phyloP scores from a whole-genome alignment of 2,888 invertebrate genomes.

The Mycogona germanica region DNA sequence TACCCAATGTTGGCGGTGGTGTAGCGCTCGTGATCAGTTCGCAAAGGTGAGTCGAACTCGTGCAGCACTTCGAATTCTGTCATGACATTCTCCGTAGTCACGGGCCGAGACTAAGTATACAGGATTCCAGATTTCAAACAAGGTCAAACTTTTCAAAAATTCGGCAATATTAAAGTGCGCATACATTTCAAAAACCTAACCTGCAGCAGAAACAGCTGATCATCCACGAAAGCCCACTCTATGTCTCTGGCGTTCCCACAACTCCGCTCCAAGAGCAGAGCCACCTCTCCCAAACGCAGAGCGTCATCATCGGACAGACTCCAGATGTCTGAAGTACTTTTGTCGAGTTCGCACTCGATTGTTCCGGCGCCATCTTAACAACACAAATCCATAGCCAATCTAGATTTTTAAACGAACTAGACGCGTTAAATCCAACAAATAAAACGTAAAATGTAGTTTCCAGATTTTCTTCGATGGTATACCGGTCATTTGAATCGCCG shows the following conservation, averaged over 20 bases:
- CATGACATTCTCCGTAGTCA: constrained; percentile 59
- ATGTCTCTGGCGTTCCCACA: constrained; percentile 62
- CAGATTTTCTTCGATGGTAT: no score
- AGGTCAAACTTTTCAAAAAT: no score
- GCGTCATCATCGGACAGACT: constrained; percentile 43
- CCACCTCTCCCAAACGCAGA: constrained; percentile 44
- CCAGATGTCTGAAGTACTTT: constrained; percentile 35
- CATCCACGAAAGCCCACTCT: constrained; percentile 60
- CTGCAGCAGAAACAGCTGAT: constrained; percentile 26
- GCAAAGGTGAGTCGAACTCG: constrained; percentile 56
- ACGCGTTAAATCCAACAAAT: no score
- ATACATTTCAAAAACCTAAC: no score
- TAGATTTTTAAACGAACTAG: background rate
- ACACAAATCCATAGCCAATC: background rate
- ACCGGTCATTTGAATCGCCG: background rate
- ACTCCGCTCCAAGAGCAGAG: constrained; percentile 47
- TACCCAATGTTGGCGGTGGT: constrained; percentile 65
- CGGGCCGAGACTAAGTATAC: constrained; percentile 48
- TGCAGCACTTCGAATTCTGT: constrained; percentile 64
- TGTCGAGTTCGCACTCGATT: background rate
- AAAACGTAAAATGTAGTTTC: no score
- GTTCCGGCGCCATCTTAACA: background rate
- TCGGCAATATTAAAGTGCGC: background rate
- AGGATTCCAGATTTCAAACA: background rate
- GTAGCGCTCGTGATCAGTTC: constrained; percentile 49